Evolutionary conservation across 2,797 vertebrate species (phyloP).

Genomic region (Protosalanx chinensis): DNA sequence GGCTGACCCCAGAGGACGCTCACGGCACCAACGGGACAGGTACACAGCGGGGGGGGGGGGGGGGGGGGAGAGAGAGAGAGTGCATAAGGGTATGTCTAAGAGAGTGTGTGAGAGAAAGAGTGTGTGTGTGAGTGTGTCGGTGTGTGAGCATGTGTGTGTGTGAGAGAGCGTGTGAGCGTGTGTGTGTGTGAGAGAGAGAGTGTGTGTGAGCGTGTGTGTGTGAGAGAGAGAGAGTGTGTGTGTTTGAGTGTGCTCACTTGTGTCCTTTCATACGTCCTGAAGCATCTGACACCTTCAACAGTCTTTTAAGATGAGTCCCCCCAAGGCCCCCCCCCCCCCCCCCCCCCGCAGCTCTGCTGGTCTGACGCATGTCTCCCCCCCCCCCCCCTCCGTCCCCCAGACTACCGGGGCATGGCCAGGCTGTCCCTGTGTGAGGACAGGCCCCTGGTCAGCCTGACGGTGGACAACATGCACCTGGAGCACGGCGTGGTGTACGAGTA

Average conservation of each 20-base stretch:
- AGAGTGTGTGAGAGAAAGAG: constrained; percentile 5
- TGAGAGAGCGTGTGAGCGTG: background rate
- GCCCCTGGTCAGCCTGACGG: constrained; percentile 82
- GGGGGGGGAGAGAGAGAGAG: constrained; percentile 6
- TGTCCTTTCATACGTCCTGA: background rate
- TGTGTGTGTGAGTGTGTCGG: constrained; percentile 1
- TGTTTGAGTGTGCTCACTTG: background rate
- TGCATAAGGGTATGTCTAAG: constrained; percentile 2
- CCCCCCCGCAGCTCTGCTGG: background rate
- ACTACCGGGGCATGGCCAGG: constrained; percentile 51
- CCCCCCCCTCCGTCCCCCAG: constrained; percentile 34
- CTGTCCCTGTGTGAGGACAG: constrained; percentile 72
- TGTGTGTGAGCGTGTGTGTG: too few relatives aligned
- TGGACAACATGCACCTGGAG: constrained; percentile 91
- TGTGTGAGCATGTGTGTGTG: background rate
- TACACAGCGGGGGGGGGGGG: constrained; percentile 47
- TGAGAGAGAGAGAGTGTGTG: constrained; percentile 3
- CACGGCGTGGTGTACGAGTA: constrained; percentile 94
- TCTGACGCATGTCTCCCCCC: background rate
- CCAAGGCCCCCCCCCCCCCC: background rate
- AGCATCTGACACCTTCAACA: too few relatives aligned
- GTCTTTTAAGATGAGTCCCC: background rate
- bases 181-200: background rate
- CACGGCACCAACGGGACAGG: constrained; percentile 79
- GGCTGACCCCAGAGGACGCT: constrained; percentile 67